phyloP scores from a whole-genome alignment of 2,113 vertebrate genomes.

The Dasypus novemcinctus region DNA sequence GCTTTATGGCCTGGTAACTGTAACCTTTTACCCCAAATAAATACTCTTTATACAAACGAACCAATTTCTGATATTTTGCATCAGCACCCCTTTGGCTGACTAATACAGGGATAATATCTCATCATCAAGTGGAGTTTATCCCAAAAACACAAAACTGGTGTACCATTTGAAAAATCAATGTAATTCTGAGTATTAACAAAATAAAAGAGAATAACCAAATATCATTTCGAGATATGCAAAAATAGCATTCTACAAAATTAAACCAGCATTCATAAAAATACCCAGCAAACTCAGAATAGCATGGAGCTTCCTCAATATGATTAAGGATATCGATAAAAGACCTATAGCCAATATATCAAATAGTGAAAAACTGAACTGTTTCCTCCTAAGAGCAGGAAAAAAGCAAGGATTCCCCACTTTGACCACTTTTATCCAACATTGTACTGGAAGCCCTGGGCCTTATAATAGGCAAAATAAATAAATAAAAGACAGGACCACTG shows the following conservation, averaged over 20 bases:
- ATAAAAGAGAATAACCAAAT: neutral
- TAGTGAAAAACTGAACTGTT: neutral
- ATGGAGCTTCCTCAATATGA: neutral
- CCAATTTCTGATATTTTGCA: no score
- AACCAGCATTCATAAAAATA: neutral
- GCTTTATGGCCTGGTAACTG: no score
- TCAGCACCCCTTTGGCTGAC: no score
- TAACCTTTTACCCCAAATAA: no score
- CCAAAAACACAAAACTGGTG: neutral
- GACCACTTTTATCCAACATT: neutral
- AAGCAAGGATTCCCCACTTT: neutral
- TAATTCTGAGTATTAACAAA: neutral
- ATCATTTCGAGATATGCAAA: neutral
- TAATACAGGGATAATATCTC: neutral
- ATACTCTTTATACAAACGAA: no score
- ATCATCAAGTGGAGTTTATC: neutral
- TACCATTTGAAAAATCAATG: neutral
- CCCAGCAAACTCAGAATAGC: neutral
- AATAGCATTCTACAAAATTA: neutral
- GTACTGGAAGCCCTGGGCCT: neutral
- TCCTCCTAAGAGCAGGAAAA: neutral
- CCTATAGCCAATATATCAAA: neutral
- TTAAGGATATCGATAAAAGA: neutral
- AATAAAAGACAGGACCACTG: neutral
- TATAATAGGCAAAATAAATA: neutral